A percentile compares a stretch with the other conserved stretches of the same genome.
These are phyloP conservation scores for Crocuta crocuta DNA, from an alignment of 2,113 vertebrate species.

Conservation along the genomic window DNA sequence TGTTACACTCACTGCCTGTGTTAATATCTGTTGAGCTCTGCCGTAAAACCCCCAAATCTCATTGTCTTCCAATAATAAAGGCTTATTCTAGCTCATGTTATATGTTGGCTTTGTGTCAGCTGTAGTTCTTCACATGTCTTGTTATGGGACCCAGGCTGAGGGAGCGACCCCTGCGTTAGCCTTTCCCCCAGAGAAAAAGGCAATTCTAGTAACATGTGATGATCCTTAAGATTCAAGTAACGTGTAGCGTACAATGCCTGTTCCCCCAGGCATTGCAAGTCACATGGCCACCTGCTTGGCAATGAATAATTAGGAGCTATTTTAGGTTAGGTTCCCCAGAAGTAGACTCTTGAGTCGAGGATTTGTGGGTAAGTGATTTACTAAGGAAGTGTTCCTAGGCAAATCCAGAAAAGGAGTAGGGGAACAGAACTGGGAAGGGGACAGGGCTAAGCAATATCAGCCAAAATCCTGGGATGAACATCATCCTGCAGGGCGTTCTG, in stretches of 20 bases:
- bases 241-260: background rate
- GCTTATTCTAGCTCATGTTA: background rate
- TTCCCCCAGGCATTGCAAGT: background rate
- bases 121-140: background rate
- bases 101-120: background rate
- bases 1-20: too few species aligned
- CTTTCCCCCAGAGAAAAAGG: background rate
- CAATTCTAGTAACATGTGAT: background rate
- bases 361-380: constrained; percentile 53
- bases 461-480: constrained; percentile 44
- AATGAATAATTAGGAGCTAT: constrained; percentile 41
- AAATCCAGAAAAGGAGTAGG: background rate
- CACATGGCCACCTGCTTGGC: constrained; percentile 40
- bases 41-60: background rate
- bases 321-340: constrained; percentile 41
- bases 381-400: constrained; percentile 44
- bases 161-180: background rate
- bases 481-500: background rate
- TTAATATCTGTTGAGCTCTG: background rate
- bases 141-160: background rate
- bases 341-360: constrained; percentile 64
- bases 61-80: background rate
- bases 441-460: constrained; percentile 55
- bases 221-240: background rate
- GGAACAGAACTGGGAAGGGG: background rate